phyloP scores from a whole-genome alignment of 2,797 vertebrate species.

The Euphonia xanthogaster region DNA sequence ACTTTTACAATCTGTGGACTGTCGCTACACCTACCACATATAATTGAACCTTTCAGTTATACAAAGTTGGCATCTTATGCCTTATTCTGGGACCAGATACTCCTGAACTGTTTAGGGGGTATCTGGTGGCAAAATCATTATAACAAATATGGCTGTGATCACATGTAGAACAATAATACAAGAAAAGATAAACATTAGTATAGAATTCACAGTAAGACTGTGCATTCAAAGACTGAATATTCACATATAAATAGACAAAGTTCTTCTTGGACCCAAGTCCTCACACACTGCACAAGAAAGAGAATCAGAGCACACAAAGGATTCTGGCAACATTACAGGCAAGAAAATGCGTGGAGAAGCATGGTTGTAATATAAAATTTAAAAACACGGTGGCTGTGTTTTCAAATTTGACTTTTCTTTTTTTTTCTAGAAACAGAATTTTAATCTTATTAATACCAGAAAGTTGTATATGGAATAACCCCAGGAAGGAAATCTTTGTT shows the following conservation, averaged over 20 bases:
- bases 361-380: no score
- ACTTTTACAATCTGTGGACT: background rate
- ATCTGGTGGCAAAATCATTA: background rate
- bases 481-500: background rate
- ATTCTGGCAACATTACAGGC: background rate
- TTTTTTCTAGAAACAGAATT: background rate
- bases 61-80: background rate
- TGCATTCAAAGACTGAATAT: background rate
- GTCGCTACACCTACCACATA: background rate
- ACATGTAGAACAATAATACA: background rate
- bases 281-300: background rate
- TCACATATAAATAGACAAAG: background rate
- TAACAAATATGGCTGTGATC: background rate
- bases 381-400: background rate
- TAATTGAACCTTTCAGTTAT: background rate
- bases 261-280: background rate
- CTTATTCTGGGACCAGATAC: background rate
- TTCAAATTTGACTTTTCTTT: background rate
- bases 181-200: background rate
- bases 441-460: background rate
- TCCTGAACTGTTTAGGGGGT: background rate
- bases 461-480: background rate
- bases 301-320: background rate
- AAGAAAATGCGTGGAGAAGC: background rate
- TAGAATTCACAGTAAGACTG: background rate